Evolutionary conservation across 2,888 invertebrate species (phyloP).

Genomic region (Nowickia ferox): DNA sequence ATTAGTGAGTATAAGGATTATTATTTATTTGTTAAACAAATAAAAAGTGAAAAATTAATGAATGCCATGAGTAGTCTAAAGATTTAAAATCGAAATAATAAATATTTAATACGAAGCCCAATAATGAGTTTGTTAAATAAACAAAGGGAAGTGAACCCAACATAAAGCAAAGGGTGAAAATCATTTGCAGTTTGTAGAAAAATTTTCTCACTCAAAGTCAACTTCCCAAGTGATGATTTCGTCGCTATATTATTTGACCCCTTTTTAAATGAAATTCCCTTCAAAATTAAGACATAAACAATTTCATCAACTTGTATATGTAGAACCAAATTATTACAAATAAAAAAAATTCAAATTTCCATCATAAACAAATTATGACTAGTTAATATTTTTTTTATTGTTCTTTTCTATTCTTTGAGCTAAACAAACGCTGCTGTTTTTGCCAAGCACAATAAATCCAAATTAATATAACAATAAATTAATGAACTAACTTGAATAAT

Average conservation of each 20-base stretch:
- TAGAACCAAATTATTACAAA: slow-evolving; percentile 1
- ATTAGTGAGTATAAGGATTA: background rate
- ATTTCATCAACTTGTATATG: background rate
- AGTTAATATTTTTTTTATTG: background rate
- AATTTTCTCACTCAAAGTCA: background rate
- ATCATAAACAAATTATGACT: slow-evolving; percentile 14
- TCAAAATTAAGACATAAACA: slow-evolving; percentile 9
- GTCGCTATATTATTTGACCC: background rate
- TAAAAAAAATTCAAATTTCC: background rate
- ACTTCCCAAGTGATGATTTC: background rate
- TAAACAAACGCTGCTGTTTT: background rate
- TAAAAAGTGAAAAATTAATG: background rate
- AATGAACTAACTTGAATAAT: slow-evolving; percentile 18
- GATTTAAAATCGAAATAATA: background rate
- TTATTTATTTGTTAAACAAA: slow-evolving; percentile 6
- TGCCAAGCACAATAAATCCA: slow-evolving; percentile 28
- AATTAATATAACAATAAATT: slow-evolving; percentile 52
- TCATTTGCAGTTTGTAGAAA: too few relatives aligned
- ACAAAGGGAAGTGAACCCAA: background rate
- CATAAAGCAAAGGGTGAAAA: background rate
- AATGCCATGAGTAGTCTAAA: background rate
- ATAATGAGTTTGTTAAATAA: background rate
- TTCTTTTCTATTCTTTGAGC: background rate
- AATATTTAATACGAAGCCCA: background rate
- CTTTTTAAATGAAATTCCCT: background rate